Conservation (phyloP, 2,888 invertebrate species). For the Petrolisthes cinctipes region DNA sequence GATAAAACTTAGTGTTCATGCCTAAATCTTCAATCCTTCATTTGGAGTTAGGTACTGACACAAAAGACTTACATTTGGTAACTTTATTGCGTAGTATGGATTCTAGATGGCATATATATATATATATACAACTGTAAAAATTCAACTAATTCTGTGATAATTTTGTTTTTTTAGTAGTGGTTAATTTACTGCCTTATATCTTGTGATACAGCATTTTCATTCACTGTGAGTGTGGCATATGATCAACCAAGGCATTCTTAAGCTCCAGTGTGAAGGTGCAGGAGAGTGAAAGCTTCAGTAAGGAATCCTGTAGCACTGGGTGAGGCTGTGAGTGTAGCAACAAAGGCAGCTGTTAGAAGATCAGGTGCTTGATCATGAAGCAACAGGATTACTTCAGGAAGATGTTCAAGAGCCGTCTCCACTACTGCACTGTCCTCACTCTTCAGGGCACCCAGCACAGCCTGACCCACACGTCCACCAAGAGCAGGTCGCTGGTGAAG, state of each 20-base stretch:
- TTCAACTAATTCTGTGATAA: neutral
- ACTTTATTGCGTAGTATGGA: neutral
- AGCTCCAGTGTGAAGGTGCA: constrained; percentile 87
- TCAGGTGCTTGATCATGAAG: constrained; percentile 81
- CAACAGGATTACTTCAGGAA: constrained; percentile 86
- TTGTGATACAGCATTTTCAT: neutral
- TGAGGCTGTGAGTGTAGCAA: constrained; percentile 84
- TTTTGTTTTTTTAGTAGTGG: neutral
- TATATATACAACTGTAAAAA: too few relatives aligned
- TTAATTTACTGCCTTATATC: neutral
- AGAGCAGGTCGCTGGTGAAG: constrained; percentile 78
- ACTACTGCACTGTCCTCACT: constrained; percentile 84
- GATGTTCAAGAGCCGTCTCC: constrained; percentile 81
- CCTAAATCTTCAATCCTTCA: neutral
- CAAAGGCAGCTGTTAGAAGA: constrained; percentile 84
- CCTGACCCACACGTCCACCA: constrained; percentile 78
- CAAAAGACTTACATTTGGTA: neutral
- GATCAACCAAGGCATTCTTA: constrained; percentile 69
- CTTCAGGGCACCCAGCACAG: constrained; percentile 85
- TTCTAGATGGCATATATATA: neutral
- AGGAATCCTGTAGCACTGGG: constrained; percentile 82
- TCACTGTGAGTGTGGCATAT: constrained; percentile 6
- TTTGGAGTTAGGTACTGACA: neutral
- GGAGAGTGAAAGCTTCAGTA: constrained; percentile 82
- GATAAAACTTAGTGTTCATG: too few relatives aligned